Evolutionary conservation across 2,888 invertebrate genomes (phyloP).

Genomic region (Sycophila texana): DNA sequence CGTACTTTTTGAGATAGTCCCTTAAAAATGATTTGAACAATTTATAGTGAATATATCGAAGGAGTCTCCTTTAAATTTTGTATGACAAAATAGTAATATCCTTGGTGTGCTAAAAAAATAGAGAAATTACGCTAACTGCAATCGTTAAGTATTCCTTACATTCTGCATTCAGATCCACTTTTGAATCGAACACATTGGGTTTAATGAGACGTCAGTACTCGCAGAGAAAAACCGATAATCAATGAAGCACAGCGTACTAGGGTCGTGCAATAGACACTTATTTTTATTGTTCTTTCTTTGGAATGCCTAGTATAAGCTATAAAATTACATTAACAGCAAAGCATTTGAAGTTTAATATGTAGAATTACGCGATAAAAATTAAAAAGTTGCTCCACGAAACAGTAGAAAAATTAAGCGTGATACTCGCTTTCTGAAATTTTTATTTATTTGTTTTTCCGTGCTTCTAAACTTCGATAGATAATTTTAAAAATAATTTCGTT

Average conservation of each 20-base stretch:
- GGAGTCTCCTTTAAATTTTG: slow-evolving; percentile 34
- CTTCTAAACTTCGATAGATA: slow-evolving; percentile 21
- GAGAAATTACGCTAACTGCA: background rate
- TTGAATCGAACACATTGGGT: slow-evolving; percentile 13
- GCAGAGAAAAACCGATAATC: slow-evolving; percentile 34
- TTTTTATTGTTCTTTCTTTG: slow-evolving; percentile 34
- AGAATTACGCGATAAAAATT: slow-evolving; percentile 22
- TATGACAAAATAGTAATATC: slow-evolving; percentile 1
- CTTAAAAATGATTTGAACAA: background rate
- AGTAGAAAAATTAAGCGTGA: slow-evolving; percentile 2
- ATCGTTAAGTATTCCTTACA: background rate
- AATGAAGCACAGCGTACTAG: slow-evolving; percentile 22
- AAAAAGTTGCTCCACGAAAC: slow-evolving; percentile 17
- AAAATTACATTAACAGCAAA: background rate
- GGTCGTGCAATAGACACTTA: slow-evolving; percentile 39
- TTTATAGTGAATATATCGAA: slow-evolving; percentile 27
- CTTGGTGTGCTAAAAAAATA: background rate
- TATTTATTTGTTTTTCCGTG: slow-evolving; percentile 12
- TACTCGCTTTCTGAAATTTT: slow-evolving; percentile 15
- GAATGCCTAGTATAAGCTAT: slow-evolving; percentile 18
- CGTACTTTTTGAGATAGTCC: background rate
- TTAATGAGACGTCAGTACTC: slow-evolving; percentile 16
- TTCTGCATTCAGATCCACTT: slow-evolving; percentile 19
- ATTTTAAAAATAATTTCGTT: slow-evolving; percentile 6
- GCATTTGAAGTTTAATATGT: slow-evolving; percentile 25